Conservation (phyloP, 2,797 vertebrate genomes). For the Epinephelus awoara region DNA sequence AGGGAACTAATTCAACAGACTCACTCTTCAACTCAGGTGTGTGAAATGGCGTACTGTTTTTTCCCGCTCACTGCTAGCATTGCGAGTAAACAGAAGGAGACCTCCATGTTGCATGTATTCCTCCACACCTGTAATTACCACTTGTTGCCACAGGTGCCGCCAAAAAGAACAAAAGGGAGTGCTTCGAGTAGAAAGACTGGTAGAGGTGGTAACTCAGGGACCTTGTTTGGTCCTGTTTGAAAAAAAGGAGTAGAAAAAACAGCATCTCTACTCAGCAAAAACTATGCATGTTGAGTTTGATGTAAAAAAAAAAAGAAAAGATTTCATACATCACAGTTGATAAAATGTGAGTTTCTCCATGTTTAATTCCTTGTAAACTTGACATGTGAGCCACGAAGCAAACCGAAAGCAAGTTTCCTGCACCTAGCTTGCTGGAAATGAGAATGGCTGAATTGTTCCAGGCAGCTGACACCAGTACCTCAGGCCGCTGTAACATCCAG, state of each 20-base stretch:
- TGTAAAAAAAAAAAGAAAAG: not conserved
- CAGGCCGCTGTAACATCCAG: slow-evolving; percentile 21
- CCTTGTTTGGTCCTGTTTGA: not conserved
- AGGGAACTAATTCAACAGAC: too few species aligned
- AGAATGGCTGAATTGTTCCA: slow-evolving; percentile 38
- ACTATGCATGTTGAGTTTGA: not conserved
- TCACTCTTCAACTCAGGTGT: too few species aligned
- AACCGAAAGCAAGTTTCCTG: slow-evolving; percentile 22
- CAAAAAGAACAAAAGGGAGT: too few species aligned
- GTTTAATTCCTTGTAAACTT: slow-evolving; percentile 4
- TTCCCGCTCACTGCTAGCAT: too few species aligned
- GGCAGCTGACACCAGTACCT: slow-evolving; percentile 36
- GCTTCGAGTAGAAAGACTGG: too few species aligned
- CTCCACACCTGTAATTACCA: too few species aligned
- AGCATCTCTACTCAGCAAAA: not conserved
- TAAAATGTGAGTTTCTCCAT: not conserved
- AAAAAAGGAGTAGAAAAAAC: not conserved
- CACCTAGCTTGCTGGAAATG: slow-evolving; percentile 34
- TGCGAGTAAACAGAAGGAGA: too few species aligned
- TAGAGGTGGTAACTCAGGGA: not conserved
- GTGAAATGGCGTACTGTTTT: too few species aligned
- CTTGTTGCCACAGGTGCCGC: too few species aligned
- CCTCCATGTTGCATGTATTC: too few species aligned
- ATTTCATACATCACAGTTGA: not conserved
- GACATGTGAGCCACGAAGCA: slow-evolving; percentile 11